Conservation (phyloP, 2,888 invertebrate species). For the Chelonus formosanus region DNA sequence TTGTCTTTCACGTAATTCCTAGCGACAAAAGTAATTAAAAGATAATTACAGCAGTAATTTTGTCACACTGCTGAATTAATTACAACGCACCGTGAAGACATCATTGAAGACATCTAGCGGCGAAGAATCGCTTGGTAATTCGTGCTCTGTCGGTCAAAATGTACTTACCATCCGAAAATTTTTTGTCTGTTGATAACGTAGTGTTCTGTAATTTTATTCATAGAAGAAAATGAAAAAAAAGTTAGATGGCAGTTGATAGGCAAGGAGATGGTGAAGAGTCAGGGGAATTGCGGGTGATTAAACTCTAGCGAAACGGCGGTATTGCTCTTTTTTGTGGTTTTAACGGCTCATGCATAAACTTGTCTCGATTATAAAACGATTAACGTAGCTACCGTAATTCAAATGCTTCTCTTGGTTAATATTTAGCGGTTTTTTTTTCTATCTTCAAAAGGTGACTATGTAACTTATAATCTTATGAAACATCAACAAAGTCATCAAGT, state of each 20-base stretch:
- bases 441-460: not conserved
- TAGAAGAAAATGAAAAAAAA: not conserved
- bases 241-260: conserved; percentile 7
- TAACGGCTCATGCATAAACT: conserved; percentile 29
- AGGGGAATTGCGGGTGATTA: conserved; percentile 29
- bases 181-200: too few relatives aligned
- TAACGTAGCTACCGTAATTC: conserved; percentile 21
- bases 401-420: not conserved
- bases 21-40: too few relatives aligned
- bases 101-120: too few relatives aligned
- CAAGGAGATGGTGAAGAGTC: not conserved
- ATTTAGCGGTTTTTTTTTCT: not conserved
- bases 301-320: conserved; percentile 18
- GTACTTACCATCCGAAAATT: too few relatives aligned
- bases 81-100: too few relatives aligned
- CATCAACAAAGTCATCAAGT: not conserved
- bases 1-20: too few relatives aligned
- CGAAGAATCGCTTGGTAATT: too few relatives aligned
- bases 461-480: not conserved
- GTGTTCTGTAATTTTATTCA: not conserved
- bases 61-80: too few relatives aligned
- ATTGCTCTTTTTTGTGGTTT: conserved; percentile 28
- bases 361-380: conserved; percentile 29
- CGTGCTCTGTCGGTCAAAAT: too few relatives aligned
- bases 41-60: too few relatives aligned